Percentiles rank a stretch among this genome's conserved stretches.
Evolutionary conservation across 2,797 vertebrate genomes (phyloP).

Genomic region (Sitta carolinensis): DNA sequence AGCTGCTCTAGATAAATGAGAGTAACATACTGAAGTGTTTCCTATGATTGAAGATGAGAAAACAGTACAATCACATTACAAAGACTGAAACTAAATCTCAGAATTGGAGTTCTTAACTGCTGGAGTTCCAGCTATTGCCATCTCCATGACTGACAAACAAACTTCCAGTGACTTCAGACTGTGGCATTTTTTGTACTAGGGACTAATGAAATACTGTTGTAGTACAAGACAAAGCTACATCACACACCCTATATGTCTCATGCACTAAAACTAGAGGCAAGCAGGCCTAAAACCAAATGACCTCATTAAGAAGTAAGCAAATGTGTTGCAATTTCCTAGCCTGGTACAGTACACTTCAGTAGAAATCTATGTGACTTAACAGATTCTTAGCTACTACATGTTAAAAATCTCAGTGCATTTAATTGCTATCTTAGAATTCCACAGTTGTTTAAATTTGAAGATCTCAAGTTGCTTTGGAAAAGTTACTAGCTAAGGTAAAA

Average conservation of each 20-base stretch:
- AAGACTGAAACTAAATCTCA: not conserved
- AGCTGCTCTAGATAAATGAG: not conserved
- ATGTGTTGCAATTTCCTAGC: not conserved
- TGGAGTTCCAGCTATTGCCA: not conserved
- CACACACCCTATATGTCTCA: no score
- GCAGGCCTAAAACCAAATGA: not conserved
- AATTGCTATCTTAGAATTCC: not conserved
- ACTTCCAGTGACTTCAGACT: not conserved
- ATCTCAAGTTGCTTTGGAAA: not conserved
- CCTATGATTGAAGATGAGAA: not conserved
- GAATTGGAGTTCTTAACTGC: not conserved
- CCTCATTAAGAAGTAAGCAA: not conserved
- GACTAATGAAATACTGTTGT: not conserved
- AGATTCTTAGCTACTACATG: not conserved
- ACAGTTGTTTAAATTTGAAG: not conserved
- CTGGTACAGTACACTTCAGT: not conserved
- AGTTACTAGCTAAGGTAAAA: not conserved
- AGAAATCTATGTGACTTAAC: not conserved
- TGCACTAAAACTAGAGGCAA: not conserved
- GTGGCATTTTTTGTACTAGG: not conserved
- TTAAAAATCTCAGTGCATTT: not conserved
- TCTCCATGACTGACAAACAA: not conserved
- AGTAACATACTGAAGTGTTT: not conserved
- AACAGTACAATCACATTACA: not conserved
- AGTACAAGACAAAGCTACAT: not conserved